Conservation (phyloP, 53 echinoderm and acorn worm species). For the Echinometra lucunter region DNA sequence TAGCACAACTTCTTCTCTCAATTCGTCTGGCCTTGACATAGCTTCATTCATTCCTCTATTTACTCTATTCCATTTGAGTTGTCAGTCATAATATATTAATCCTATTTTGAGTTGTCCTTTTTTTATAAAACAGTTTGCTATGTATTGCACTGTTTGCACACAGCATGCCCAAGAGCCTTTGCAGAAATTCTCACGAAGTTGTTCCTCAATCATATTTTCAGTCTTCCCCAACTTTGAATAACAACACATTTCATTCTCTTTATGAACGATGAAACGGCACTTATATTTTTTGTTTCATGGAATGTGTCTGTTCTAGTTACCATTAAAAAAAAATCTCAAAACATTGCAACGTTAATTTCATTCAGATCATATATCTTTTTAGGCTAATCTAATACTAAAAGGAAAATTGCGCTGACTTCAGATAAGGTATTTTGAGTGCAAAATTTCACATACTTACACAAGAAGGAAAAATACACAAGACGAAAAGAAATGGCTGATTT, state of each 20-base stretch:
- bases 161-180: background rate
- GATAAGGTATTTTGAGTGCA: no score
- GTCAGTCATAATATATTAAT: conserved; percentile 37
- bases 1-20: background rate
- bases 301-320: no score
- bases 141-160: background rate
- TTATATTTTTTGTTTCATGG: background rate
- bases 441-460: no score
- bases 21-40: conserved; percentile 39
- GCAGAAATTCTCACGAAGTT: background rate
- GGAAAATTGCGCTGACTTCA: no score
- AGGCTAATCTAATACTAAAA: no score
- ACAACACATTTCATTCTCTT: background rate
- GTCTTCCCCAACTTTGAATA: background rate
- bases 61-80: conserved; percentile 13
- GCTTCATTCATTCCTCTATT: background rate
- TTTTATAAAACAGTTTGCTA: background rate
- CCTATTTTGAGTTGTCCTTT: background rate
- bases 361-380: no score
- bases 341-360: no score
- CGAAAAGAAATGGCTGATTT: no score
- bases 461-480: no score
- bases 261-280: background rate
- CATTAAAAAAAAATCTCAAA: no score
- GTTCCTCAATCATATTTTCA: background rate